Evolutionary conservation across 2,113 vertebrate species (phyloP), one percentile per base, ranked within the genome.

Genomic region (Apus apus): DNA sequence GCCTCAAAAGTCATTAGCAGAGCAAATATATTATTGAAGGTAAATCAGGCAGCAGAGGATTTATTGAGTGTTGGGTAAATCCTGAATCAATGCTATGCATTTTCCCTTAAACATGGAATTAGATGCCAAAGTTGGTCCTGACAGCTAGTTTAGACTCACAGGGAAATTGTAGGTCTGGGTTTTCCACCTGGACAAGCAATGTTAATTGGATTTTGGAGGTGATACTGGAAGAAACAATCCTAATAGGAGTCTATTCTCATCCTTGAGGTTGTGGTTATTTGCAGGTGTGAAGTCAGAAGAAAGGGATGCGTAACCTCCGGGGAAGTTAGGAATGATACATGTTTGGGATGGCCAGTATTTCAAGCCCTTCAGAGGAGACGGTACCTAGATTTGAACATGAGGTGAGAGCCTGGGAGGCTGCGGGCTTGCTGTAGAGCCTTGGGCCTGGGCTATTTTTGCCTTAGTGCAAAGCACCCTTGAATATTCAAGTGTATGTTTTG

Each of bases 1-100:
- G 15, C 50, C 40, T 79, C 50, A 3, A 54, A 85, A 76, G 21
- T 85, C 48, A 62, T 76, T 53, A 61, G 17, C 72, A 62, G 9
- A 58, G 8, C 43, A 5, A 38, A n/a, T 70, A 89, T 70, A 65
- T 94, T 89, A 81, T 67, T 87, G 72, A 64, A 90, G 43, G 45
- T 81, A 81, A 87, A 93, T 91, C 70, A 73, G 87, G 15, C 27
- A 72, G 40, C 8, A 53, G n/a, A 64, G 17, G 27, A 54, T 95
- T 93, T 92, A 89, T 71, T 91, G 71, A 76, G 36, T 91, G 89
- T 25, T 83, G 81, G 29, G 21, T 81, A 82, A 79, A 60, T 85
- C 26, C 64, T 87, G 81, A 93, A 94, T 85, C 57, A 73, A 27
- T 87, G 46, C 3, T 79, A 54, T 34, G 20, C 36, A 62, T 5